Percentiles rank a stretch among this genome's conserved stretches.
phyloP scores from a whole-genome alignment of 2,113 vertebrate genomes.

The Nibea albiflora region DNA sequence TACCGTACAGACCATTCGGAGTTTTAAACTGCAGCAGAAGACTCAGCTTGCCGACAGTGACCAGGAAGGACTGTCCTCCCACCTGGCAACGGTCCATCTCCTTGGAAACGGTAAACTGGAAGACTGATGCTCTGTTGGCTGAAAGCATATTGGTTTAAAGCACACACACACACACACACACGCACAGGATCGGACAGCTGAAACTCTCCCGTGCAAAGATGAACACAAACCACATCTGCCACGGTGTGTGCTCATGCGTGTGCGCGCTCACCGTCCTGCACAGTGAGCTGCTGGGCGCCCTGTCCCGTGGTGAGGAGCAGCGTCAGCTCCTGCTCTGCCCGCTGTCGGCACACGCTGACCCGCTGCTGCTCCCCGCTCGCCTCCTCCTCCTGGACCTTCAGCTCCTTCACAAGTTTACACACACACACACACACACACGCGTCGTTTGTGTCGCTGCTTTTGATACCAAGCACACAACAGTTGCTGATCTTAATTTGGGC shows the following conservation, averaged over 20 bases:
- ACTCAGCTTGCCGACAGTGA: conserved; percentile 79
- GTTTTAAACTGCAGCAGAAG: conserved; percentile 84
- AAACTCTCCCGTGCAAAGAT: too few species aligned
- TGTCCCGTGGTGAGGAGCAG: conserved; percentile 50
- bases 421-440: not conserved
- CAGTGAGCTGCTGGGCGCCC: conserved; percentile 43
- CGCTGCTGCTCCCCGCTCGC: not conserved
- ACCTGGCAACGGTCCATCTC: conserved; percentile 84
- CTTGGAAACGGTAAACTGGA: conserved; percentile 81
- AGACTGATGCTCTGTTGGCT: conserved; percentile 82
- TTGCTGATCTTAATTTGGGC: not conserved
- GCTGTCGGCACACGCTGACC: conserved; percentile 38
- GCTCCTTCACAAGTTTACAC: conserved; percentile 17
- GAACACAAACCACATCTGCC: too few species aligned
- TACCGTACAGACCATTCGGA: conserved; percentile 79
- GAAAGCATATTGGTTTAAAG: conserved; percentile 26
- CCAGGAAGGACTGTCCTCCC: conserved; percentile 84
- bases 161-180: not conserved
- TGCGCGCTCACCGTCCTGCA: conserved; percentile 65
- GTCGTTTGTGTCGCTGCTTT: not conserved
- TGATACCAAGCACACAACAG: not conserved
- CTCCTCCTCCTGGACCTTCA: conserved; percentile 12
- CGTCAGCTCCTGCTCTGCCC: conserved; percentile 57
- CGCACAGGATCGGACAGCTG: not conserved
- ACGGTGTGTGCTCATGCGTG: not conserved